Evolutionary conservation across 1,140 invertebrate genomes (phyloP), one percentile per base, ranked within the genome.

Genomic region (Psilanteris sp.): DNA sequence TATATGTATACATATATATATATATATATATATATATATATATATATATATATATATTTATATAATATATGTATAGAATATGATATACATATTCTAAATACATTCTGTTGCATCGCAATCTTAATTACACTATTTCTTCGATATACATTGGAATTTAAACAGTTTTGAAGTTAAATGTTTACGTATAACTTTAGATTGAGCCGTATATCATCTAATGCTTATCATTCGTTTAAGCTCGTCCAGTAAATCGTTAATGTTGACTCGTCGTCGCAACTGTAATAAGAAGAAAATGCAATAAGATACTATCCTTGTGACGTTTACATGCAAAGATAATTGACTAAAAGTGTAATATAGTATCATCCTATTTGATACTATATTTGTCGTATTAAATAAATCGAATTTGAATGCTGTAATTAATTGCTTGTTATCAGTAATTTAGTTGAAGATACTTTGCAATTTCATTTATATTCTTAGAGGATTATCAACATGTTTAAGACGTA

Each of bases 91-190:
- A 64, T 73, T 73, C 52, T 34, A 54, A 50, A 31, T 48, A 43
- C 68, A 73, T 48, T 57, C 57, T 57, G 18, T 34, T 39, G 7
- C 34, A 57, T 43, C 36, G 27, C 44, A 72, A 50, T 54, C 68
- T 72, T 72, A 70, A 52, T 61, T 52, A 72, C 26, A 64, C 48
- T 55, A 64, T 64, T 55, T 73, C 68, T 73, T 73, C 57, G 68
- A 50, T 64, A 73, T 64, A 73, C 41, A 72, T 64, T 55, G n/a
- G 20, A 72, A 72, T 72, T 72, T 72, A 72, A 50, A 72, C 57
- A 72, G 31, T 41, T 37, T 64, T 20, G 24, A 50, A 24, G 24
- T 59, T 31, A 41, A 74, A 46, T 29, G 27, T 52, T 66, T 66
- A 57, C 50, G 48, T 68, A 76, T 57, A 70, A 37, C 29, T 62